Evolutionary conservation across 2,888 invertebrate species (phyloP).

Genomic region (Mythimna lalbum): DNA sequence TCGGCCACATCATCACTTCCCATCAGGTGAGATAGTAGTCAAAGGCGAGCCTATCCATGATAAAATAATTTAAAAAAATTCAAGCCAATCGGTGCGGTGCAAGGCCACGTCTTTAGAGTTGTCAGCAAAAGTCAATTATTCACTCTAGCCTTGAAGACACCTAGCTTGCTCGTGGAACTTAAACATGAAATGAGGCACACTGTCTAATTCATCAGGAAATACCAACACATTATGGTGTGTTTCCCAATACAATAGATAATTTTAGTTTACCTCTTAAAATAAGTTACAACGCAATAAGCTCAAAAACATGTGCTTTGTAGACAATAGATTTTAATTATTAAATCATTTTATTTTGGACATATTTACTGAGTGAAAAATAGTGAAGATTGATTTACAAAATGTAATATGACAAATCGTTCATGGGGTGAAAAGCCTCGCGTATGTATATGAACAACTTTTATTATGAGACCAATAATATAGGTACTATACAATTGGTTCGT

Average conservation of each 20-base stretch:
- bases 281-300: constrained; percentile 53
- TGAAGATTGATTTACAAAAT: not conserved
- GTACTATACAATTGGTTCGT: too few relatives aligned
- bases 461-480: too few relatives aligned
- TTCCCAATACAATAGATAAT: constrained; percentile 2
- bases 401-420: not conserved
- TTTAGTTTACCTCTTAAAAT: constrained; percentile 17
- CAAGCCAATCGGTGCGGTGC: not conserved
- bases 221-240: not conserved
- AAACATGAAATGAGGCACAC: too few relatives aligned
- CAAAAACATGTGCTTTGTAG: constrained; percentile 64
- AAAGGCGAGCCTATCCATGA: too few relatives aligned
- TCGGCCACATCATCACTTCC: too few relatives aligned
- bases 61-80: too few relatives aligned
- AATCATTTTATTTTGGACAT: constrained; percentile 41
- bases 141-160: too few relatives aligned
- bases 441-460: not conserved
- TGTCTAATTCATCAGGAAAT: not conserved
- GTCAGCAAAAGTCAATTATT: too few relatives aligned
- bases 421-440: not conserved
- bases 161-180: too few relatives aligned
- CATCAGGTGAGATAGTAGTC: too few relatives aligned
- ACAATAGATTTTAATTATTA: constrained; percentile 42
- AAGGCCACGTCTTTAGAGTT: too few relatives aligned
- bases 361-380: not conserved